Base-by-base conservation (phyloP, 2,113 vertebrate species). In the Tylochromis polylepis region DNA sequence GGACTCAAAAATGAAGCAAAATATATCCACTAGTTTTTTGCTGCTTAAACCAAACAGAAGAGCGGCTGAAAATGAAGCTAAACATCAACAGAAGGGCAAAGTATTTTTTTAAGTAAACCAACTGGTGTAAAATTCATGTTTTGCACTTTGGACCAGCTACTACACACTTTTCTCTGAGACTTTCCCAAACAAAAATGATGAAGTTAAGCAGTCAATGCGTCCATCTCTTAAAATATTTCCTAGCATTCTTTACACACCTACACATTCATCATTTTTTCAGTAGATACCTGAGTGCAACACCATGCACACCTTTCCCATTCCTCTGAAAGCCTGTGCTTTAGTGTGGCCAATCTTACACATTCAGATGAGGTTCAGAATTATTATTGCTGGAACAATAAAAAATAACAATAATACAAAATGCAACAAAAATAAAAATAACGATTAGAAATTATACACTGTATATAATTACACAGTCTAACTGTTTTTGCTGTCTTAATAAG, bases 91-190 rank as follows among this genome's bases (percentile, higher is more conserved):
- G 22, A 22, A 67, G 41, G 11, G 20, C 0, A 62, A 8, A 6
- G 59, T 62, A 34, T 29, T 59, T 10, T 31, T n/a, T 62, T 36
- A 62, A 62, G 59, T 7, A 70, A 41, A 41, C 0, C 65, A 72
- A 27, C 70, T 49, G 4, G 15, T 46, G 22, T 1, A 46, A 72
- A 72, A 46, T 27, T 72, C 8, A 46, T 0, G 38, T 27, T 27
- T 46, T 0, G 1, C 38, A 46, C 67, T 72, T 43, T 0, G 3
- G 67, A 20, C 24, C 22, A 29, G 24, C 41, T 0, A 49, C 67
- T 49, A 20, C 41, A 46, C 22, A 46, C 15, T 29, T 72, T 49
- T 46, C 41, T 72, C 0, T 0, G 15, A 20, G 70, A 75, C 41
- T 11, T 75, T 49, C 15, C 70, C 46, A 75, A 75, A 29, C 2